These are phyloP conservation scores for Henicopernis longicauda DNA, from an alignment of 2,113 vertebrate species.

Conservation along the genomic window DNA sequence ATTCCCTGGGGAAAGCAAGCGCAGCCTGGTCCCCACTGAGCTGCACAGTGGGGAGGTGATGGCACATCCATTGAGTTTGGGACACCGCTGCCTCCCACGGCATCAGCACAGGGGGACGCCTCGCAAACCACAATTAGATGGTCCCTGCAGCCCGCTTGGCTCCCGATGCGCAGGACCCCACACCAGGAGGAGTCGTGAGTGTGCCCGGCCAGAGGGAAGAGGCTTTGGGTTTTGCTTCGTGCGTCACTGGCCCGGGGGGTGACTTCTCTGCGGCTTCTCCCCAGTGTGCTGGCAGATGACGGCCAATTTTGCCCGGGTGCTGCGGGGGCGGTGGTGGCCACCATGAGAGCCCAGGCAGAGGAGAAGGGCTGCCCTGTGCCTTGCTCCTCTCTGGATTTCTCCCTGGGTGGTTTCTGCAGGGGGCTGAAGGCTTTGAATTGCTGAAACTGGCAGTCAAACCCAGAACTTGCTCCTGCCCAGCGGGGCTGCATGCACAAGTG, in stretches of 20 bases:
- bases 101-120: neutral
- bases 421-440: neutral
- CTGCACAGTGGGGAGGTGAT: neutral
- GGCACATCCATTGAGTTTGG: neutral
- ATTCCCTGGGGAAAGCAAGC: neutral
- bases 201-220: neutral
- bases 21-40: neutral
- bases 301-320: neutral
- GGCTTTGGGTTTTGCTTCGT: neutral
- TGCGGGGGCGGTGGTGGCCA: neutral
- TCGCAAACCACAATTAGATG: neutral
- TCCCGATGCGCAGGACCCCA: neutral
- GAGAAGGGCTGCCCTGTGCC: neutral
- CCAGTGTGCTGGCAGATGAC: neutral
- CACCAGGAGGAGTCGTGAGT: rapidly evolving
- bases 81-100: neutral
- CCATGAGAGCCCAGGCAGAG: neutral
- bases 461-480: neutral
- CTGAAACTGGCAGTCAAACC: neutral
- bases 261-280: neutral
- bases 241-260: neutral
- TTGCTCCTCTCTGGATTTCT: neutral
- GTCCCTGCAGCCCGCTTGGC: neutral
- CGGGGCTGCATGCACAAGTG: neutral
- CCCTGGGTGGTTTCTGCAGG: neutral